Evolutionary conservation across 2,113 vertebrate species (phyloP), one percentile per base, ranked within the genome.

Genomic region (Synchiropus splendidus): DNA sequence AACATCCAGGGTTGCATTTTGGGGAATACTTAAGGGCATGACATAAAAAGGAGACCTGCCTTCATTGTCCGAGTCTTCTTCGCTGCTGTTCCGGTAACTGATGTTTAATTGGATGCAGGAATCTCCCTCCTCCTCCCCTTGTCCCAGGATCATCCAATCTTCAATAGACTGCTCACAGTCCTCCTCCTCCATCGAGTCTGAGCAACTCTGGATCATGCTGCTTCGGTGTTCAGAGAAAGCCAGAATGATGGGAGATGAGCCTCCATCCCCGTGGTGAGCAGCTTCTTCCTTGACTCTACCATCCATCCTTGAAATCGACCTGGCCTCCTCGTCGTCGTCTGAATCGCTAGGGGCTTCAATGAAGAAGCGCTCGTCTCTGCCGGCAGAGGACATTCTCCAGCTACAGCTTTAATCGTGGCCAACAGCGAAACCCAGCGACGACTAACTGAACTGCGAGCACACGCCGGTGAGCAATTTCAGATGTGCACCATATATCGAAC

Each of bases 81-180:
- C 55, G 12, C 12, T 35, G 51, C 45, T 61, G 34, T 15, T 37
- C 54, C 60, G 54, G 63, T 58, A 74, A 33, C 46, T 54, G 34
- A 81, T 18, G 50, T 81, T 78, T 18, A 83, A 72, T 27, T 66
- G 70, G 41, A 83, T 83, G 39, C 33, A 58, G 2, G 57, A 44
- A 48, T 83, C 80, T 34, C 59, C 78, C 32, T 31, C 38, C 42
- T 64, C 48, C 34, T 67, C 65, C 31, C 58, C 62, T 44, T 46
- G 40, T n/a, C 54, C 76, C n/a, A 83, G 35, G 16, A 83, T 49
- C 80, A 81, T 80, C 80, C 80, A 83, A 6, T 76, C 64, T 48
- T 83, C 78, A 1, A 80, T 17, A 15, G 60, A 34, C 17, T 61
- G 55, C 3, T 66, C 54, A 16, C 18, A 42, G 15, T 67, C 64